phyloP scores from a whole-genome alignment of 2,888 invertebrate genomes.

The Megamerina dolium region DNA sequence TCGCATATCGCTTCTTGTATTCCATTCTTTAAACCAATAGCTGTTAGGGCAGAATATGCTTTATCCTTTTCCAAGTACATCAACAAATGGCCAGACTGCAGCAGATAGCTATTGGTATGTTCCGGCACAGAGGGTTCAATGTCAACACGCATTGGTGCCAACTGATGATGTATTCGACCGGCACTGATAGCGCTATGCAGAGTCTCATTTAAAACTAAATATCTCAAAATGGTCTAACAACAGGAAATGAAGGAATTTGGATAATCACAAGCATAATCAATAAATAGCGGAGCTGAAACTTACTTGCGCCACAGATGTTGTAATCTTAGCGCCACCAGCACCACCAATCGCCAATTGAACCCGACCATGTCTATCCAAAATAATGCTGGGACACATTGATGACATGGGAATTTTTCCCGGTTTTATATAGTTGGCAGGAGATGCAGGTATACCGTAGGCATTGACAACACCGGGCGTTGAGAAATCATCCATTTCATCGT shows the following conservation, averaged over 20 bases:
- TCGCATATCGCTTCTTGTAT: constrained; percentile 44
- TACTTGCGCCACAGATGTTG: constrained; percentile 62
- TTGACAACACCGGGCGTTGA: constrained; percentile 72
- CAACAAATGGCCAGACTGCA: constrained; percentile 44
- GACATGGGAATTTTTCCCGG: constrained; percentile 82
- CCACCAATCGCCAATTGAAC: constrained; percentile 69
- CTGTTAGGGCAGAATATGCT: constrained; percentile 58
- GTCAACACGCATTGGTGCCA: constrained; percentile 66
- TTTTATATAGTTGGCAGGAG: constrained; percentile 73
- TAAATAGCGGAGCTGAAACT: background rate
- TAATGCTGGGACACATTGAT: constrained; percentile 81
- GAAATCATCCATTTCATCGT: constrained; percentile 96
- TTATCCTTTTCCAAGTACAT: constrained; percentile 27
- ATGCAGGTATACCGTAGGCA: constrained; percentile 69
- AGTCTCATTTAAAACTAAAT: constrained; percentile 59
- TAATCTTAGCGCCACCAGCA: constrained; percentile 86
- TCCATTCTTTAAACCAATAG: constrained; percentile 52
- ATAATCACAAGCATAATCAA: background rate
- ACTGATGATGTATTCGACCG: constrained; percentile 82
- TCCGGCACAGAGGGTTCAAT: constrained; percentile 61
- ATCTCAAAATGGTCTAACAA: constrained; percentile 58
- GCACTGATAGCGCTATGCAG: constrained; percentile 64
- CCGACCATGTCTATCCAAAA: constrained; percentile 60
- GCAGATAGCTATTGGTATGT: constrained; percentile 39
- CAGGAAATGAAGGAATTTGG: background rate